These are phyloP conservation scores for Brachystomella parvula DNA, from an alignment of 1,140 invertebrate genomes.

Conservation along the genomic window DNA sequence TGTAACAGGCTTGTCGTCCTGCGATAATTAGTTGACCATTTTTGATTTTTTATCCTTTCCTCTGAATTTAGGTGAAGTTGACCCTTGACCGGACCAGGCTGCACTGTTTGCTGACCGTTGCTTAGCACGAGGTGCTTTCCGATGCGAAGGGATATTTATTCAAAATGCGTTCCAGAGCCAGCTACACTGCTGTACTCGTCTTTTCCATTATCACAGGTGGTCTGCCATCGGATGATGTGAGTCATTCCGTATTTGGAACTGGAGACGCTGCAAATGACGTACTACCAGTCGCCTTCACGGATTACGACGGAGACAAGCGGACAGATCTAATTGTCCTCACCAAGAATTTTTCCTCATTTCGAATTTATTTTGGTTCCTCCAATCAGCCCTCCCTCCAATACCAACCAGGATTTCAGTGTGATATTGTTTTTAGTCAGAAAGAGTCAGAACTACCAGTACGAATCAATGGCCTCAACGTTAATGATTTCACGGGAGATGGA, in stretches of 20 bases:
- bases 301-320: conserved; percentile 58
- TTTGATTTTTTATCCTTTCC: too few species aligned
- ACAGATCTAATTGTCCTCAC: conserved; percentile 82
- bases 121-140: background rate
- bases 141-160: background rate
- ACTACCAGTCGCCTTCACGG: conserved; percentile 3
- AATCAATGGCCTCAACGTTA: conserved; percentile 63
- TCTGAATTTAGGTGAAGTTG: too few species aligned
- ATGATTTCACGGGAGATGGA: conserved; percentile 89
- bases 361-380: conserved; percentile 63
- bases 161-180: background rate
- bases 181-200: background rate
- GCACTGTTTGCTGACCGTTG: background rate
- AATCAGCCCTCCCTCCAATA: conserved; percentile 63
- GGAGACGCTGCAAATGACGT: background rate
- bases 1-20: too few species aligned
- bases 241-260: background rate
- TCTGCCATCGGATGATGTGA: background rate
- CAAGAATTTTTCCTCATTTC: conserved; percentile 53
- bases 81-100: background rate
- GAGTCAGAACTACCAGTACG: background rate
- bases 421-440: background rate
- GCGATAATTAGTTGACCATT: too few species aligned
- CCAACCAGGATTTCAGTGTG: conserved; percentile 43
- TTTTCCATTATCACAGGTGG: background rate